Conservation (phyloP, 1,140 invertebrate genomes). For the Diplogasteroides magnus region DNA sequence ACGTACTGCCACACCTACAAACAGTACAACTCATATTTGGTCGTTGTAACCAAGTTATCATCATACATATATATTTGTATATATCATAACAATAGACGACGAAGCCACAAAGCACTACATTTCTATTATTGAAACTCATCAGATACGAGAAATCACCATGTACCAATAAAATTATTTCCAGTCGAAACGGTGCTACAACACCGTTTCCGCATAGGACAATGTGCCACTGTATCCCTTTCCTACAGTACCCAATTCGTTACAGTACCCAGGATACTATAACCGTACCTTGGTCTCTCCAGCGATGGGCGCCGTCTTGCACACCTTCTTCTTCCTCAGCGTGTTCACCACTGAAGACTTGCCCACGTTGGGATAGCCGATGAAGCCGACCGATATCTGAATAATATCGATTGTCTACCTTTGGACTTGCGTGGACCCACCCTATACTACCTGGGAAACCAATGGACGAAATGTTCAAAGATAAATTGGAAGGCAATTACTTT, state of each 20-base stretch:
- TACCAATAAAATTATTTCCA: too few species aligned
- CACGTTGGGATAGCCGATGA: constrained; percentile 98
- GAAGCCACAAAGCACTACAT: too few species aligned
- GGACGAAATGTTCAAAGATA: too few species aligned
- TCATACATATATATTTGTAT: neutral
- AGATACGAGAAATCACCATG: too few species aligned
- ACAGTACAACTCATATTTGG: too few species aligned
- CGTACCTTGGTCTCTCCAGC: constrained; percentile 88
- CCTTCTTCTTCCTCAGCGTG: constrained; percentile 84
- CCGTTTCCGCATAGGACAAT: too few species aligned
- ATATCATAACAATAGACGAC: neutral
- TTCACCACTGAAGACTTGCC: constrained; percentile 99
- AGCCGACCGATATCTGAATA: constrained; percentile 93
- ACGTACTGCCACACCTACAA: constrained; percentile 87
- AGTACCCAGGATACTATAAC: constrained; percentile 58
- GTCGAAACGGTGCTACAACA: too few species aligned
- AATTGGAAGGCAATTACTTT: too few species aligned
- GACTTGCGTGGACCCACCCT: neutral
- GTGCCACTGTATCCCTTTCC: too few species aligned
- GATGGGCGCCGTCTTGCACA: constrained; percentile 92
- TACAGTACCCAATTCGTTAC: too few species aligned
- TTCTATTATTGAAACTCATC: too few species aligned
- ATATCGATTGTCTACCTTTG: constrained; percentile 5
- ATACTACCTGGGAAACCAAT: neutral
- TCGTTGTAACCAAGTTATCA: constrained; percentile 47